Percentiles rank a stretch among this genome's conserved stretches.
Conservation (phyloP, 2,797 vertebrate genomes). For the Pygocentrus nattereri region DNA sequence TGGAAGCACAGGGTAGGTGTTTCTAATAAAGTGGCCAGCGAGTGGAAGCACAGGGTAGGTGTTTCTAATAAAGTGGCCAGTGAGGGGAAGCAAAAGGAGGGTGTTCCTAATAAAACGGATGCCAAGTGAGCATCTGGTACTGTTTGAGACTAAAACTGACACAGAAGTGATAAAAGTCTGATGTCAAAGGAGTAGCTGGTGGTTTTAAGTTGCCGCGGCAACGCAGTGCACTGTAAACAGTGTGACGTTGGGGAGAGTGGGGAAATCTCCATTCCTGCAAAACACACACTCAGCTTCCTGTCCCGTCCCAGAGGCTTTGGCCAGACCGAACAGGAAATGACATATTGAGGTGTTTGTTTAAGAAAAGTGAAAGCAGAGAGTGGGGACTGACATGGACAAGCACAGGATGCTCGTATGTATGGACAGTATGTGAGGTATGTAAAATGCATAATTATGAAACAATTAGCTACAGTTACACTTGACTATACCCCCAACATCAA, state of each 20-base stretch:
- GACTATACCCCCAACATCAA: too few species aligned
- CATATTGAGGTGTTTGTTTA: constrained; percentile 36
- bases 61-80: not conserved
- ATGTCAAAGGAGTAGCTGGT: not conserved
- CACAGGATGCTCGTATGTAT: too few species aligned
- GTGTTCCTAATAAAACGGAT: not conserved
- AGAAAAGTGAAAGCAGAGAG: constrained; percentile 25
- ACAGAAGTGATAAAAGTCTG: too few species aligned
- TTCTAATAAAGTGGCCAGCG: too few species aligned
- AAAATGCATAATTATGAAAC: too few species aligned
- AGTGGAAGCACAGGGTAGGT: not conserved
- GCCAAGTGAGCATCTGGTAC: not conserved
- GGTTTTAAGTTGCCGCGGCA: not conserved
- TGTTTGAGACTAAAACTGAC: too few species aligned
- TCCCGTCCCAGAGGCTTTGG: constrained; percentile 57
- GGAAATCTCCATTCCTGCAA: constrained; percentile 17
- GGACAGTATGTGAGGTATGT: too few species aligned
- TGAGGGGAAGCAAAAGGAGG: not conserved
- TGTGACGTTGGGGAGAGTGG: constrained; percentile 10
- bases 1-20: too few species aligned
- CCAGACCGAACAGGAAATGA: constrained; percentile 47
- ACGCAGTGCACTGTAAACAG: constrained; percentile 29
- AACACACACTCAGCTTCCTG: constrained; percentile 43
- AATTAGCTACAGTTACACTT: too few species aligned
- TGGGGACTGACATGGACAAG: not conserved